A percentile compares a stretch with the other conserved stretches of the same genome.
Evolutionary conservation across 2,888 invertebrate genomes (phyloP).

Genomic region (Corbicula japonica): DNA sequence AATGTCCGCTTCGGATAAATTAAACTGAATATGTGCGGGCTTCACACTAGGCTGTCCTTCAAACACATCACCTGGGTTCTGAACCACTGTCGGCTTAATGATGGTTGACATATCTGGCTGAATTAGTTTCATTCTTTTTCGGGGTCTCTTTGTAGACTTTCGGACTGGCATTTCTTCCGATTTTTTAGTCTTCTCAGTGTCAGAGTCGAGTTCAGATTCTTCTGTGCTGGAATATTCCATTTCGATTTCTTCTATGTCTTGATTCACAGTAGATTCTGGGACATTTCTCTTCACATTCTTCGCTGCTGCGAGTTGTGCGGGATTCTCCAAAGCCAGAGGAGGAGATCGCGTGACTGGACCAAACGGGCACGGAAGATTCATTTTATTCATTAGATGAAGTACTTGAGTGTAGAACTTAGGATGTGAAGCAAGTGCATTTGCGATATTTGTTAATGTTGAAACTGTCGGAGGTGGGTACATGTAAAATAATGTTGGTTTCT

Average conservation of each 20-base stretch:
- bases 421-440: constrained; percentile 91
- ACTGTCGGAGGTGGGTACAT: constrained; percentile 93
- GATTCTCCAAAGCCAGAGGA: constrained; percentile 67
- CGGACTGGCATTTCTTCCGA: not conserved
- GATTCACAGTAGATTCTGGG: constrained; percentile 3
- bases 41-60: constrained; percentile 84
- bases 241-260: constrained; percentile 66
- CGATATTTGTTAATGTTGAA: constrained; percentile 92
- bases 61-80: constrained; percentile 80
- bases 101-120: constrained; percentile 60
- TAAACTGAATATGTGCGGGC: constrained; percentile 50
- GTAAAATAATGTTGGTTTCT: constrained; percentile 88
- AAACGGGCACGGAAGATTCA: constrained; percentile 96
- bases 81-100: constrained; percentile 36
- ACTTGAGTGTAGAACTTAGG: constrained; percentile 93
- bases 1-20: constrained; percentile 41
- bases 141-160: constrained; percentile 44
- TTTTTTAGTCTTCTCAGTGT: constrained; percentile 86
- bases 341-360: constrained; percentile 84
- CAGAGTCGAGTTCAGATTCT: constrained; percentile 91
- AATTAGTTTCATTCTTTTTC: constrained; percentile 88
- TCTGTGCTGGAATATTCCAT: constrained; percentile 83
- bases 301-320: not conserved
- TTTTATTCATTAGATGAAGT: constrained; percentile 97
- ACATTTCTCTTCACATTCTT: not conserved